Conservation (phyloP, 2,797 vertebrate genomes). For the Chiropotes sagulatus region DNA sequence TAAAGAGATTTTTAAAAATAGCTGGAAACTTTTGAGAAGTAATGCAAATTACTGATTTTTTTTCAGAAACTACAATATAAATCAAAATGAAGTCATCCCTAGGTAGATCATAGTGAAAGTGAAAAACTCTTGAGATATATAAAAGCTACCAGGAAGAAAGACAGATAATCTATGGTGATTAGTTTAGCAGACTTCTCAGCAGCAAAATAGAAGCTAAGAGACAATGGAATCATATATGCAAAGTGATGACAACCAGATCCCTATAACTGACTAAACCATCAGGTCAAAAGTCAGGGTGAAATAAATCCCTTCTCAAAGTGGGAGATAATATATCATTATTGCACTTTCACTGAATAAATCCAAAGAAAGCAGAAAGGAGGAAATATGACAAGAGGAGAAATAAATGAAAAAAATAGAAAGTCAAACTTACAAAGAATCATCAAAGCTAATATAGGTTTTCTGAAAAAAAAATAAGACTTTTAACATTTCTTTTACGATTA, state of each 20-base stretch:
- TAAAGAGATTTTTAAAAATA: neutral
- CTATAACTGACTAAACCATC: neutral
- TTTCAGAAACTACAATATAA: slow-evolving; percentile 24
- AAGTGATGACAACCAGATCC: neutral
- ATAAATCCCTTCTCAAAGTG: neutral
- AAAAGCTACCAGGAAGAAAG: neutral
- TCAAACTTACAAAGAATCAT: neutral
- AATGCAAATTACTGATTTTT: neutral
- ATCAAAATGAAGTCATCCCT: neutral
- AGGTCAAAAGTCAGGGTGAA: neutral
- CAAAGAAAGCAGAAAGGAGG: neutral
- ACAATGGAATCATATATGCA: neutral
- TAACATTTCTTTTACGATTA: neutral
- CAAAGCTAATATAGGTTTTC: neutral
- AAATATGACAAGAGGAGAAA: neutral
- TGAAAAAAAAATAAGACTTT: neutral
- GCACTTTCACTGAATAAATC: neutral
- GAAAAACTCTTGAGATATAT: neutral
- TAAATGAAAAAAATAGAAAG: slow-evolving; percentile 1
- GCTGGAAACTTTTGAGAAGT: neutral
- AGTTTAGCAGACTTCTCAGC: neutral
- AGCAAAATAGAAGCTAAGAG: neutral
- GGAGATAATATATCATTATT: neutral
- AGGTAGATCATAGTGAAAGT: neutral
- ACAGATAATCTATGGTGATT: neutral